Base-by-base conservation (phyloP, 2,113 vertebrate species). In the Pagrus major region DNA sequence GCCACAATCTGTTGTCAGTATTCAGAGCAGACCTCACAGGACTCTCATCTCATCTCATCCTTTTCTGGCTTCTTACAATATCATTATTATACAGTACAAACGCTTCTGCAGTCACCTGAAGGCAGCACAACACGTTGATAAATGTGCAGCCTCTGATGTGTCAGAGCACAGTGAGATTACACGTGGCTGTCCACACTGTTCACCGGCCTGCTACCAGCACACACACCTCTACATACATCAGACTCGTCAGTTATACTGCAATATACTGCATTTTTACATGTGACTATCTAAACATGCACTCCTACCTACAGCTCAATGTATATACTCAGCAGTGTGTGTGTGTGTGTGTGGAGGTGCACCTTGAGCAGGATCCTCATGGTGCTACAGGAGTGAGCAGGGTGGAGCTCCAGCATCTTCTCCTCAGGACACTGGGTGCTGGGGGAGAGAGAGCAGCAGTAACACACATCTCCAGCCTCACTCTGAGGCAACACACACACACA, bases 391-490 rank as follows among this genome's bases (percentile, higher is more conserved):
- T 93, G 94, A 41, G 95, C 73, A 0, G 94, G 91, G 73, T 95
- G 94, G 0, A 97, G 94, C 80, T 94, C 95, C 86, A 97, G 85
- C 4, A 80, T 80, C 72, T 94, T 92, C 76, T 96, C 95, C 70
- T 96, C 95, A 6, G 92, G 91, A 78, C 96, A 97, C 77, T 91
- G 88, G 41, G 81, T 49, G 47, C 88, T 86, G 21, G 91, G 83
- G 56, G 91, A 91, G 60, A 96, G 93, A 85, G 95, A 89, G 91
- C 97, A 98, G 86, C 97, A 97, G 71, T 96, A 92, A 86, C 97
- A 97, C 84, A 95, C 83, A 65, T 94, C 94, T 37, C 83, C 91
- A 25, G 85, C 25, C 18, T 93, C 94, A 85, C 94, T 94, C 96
- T 97, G 87, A 91, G 89, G 68, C 65, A 83, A 82, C 51, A 58